Conservation (phyloP, 2,888 invertebrate species). For the Cabera pusaria region DNA sequence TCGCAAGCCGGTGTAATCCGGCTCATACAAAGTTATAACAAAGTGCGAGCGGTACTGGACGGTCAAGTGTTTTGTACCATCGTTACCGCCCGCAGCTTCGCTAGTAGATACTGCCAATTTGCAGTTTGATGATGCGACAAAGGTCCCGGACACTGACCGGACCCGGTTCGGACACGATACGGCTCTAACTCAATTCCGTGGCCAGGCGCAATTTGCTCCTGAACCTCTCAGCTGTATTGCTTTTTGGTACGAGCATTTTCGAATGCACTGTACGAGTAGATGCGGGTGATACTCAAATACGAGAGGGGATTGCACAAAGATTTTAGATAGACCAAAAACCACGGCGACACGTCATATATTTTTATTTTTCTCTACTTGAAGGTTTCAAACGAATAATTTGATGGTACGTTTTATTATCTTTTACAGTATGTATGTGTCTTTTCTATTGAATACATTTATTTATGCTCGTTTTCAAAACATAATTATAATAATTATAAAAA, state of each 20-base stretch:
- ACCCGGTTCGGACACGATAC: slow-evolving; percentile 38
- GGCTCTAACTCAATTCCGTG: slow-evolving; percentile 55
- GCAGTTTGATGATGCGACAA: slow-evolving; percentile 71
- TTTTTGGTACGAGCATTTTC: slow-evolving; percentile 30
- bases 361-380: no score
- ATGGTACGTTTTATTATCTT: no score
- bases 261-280: slow-evolving; percentile 25
- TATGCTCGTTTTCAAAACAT: no score
- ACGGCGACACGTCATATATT: no score
- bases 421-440: no score
- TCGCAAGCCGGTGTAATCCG: slow-evolving; percentile 13
- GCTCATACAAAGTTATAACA: slow-evolving; percentile 28
- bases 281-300: slow-evolving; percentile 26
- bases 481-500: no score
- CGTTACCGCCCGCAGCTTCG: slow-evolving; percentile 27
- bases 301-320: slow-evolving; percentile 3
- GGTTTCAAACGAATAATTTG: no score
- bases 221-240: slow-evolving; percentile 39
- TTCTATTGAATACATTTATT: no score
- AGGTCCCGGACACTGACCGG: slow-evolving; percentile 48
- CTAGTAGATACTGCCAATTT: slow-evolving; percentile 68
- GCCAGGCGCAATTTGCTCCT: slow-evolving; percentile 52
- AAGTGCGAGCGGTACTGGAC: slow-evolving; percentile 11
- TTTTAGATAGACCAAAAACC: no score
- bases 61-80: slow-evolving; percentile 24